Conservation (phyloP, 2,888 invertebrate species). For the Sarcophaga subvicina region DNA sequence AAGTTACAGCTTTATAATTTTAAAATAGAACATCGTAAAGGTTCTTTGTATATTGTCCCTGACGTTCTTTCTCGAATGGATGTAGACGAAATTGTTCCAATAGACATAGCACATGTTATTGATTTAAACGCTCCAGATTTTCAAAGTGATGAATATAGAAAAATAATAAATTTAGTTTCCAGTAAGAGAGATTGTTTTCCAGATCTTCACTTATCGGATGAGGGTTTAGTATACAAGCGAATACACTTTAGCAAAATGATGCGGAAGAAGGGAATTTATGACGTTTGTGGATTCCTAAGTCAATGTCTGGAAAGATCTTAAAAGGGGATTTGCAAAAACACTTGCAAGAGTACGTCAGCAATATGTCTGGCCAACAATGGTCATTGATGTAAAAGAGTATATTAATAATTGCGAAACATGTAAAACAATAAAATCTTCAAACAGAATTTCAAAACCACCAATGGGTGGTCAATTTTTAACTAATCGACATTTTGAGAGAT, state of each 20-base stretch:
- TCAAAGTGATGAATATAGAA: not conserved
- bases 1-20: too few relatives aligned
- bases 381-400: constrained; percentile 7
- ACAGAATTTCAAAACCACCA: not conserved
- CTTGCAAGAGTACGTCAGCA: not conserved
- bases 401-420: constrained; percentile 25
- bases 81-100: not conserved
- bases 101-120: not conserved
- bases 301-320: too few relatives aligned
- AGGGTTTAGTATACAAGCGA: not conserved
- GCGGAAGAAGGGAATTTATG: constrained; percentile 19
- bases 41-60: constrained; percentile 10
- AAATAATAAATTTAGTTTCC: not conserved
- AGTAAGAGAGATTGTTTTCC: not conserved
- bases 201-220: not conserved
- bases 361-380: not conserved
- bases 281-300: constrained; percentile 21
- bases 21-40: too few relatives aligned
- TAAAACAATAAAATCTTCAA: constrained; percentile 15
- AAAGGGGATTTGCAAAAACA: constrained; percentile 18
- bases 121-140: constrained; percentile 24
- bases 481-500: too few relatives aligned
- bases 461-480: constrained; percentile 27
- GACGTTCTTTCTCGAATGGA: constrained; percentile 12
- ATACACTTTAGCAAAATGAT: not conserved